Percentiles rank a stretch among this genome's conserved stretches.
Evolutionary conservation across 2,888 invertebrate species (phyloP).

Genomic region (Plagodis pulveraria): DNA sequence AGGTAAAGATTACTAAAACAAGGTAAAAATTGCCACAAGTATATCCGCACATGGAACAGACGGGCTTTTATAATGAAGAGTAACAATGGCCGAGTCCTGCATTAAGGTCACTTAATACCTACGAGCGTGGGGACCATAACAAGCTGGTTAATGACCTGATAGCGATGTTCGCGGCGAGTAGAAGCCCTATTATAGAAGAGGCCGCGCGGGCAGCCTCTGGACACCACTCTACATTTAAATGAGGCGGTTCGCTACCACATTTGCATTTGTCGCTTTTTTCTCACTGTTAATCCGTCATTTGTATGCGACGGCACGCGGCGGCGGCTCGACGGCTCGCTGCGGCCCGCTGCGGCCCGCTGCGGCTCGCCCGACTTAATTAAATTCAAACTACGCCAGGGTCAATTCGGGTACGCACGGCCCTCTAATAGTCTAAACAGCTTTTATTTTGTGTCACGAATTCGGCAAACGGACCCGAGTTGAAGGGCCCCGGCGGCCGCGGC

Average conservation of each 20-base stretch:
- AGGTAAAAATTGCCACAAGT: no score
- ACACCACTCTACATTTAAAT: constrained; percentile 27
- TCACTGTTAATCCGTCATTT: constrained; percentile 44
- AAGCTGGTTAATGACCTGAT: no score
- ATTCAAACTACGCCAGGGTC: constrained; percentile 33
- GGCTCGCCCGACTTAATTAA: constrained; percentile 36
- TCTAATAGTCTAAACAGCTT: constrained; percentile 24
- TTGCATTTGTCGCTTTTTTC: constrained; percentile 45
- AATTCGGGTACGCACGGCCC: constrained; percentile 4
- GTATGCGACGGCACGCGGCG: constrained; percentile 46
- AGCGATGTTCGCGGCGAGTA: no score
- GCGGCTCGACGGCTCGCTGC: constrained; percentile 10
- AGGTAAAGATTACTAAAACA: no score
- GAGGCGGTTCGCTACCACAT: constrained; percentile 34
- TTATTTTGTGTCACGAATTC: constrained; percentile 21
- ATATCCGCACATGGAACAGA: no score
- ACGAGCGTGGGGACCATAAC: no score
- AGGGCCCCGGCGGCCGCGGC: constrained; percentile 11
- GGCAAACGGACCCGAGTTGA: constrained; percentile 15
- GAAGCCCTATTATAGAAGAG: no score
- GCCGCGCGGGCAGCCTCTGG: constrained; percentile 1
- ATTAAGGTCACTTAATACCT: no score
- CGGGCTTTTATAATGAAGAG: no score
- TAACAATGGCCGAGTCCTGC: no score
- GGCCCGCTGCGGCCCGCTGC: constrained; percentile 15